Base-by-base conservation (phyloP, 2,888 invertebrate species). In the Drosophila yooni region DNA sequence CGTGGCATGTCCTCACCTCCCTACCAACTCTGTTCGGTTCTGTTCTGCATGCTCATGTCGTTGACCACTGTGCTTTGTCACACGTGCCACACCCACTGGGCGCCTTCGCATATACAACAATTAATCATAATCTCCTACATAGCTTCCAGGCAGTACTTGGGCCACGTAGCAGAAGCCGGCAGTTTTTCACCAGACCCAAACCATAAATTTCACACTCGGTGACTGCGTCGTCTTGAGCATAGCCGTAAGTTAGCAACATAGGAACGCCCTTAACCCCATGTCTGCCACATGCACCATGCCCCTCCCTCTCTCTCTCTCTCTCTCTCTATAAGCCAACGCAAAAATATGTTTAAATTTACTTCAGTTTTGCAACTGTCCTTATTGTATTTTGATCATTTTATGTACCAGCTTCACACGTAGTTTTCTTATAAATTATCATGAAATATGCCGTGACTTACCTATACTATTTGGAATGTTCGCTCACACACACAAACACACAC, bases 231-330 rank as follows among this genome's bases (percentile, higher is more conserved):
- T 83, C 87, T 85, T 84, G 80, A 81, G 74, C 85, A 51, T 27
- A 76, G 85, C 74, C 89, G 82, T 89, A 88, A 84, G 80, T 89
- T 89, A 68, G 70, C 77, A 88, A 84, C 88, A 84, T 74, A 21
- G 43, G 31, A 57, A 76, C 48, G 70, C 61, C 79, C 65, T 58
- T 62, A 53, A 25, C 64, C 34, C 65, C 29, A 43, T 56, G 48
- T 21, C 21, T 36, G 25, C 62, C 59, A 40, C 57, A 21, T 31
- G 31, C 51, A 48, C 29, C 29, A 61, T 15, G 33, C 50, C 46
- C 11, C n/a, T 2, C 7, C 36, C 29, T 2, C 27, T 46, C 43
- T 27, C 61, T n/a, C 18, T 11, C 46, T 0, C 29, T 18, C 40
- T 10, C 11, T 6, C 36, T 5, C 61, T 0, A 21, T 50, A 40